phyloP scores from a whole-genome alignment of 2,113 vertebrate species.

The Dromas ardeola region DNA sequence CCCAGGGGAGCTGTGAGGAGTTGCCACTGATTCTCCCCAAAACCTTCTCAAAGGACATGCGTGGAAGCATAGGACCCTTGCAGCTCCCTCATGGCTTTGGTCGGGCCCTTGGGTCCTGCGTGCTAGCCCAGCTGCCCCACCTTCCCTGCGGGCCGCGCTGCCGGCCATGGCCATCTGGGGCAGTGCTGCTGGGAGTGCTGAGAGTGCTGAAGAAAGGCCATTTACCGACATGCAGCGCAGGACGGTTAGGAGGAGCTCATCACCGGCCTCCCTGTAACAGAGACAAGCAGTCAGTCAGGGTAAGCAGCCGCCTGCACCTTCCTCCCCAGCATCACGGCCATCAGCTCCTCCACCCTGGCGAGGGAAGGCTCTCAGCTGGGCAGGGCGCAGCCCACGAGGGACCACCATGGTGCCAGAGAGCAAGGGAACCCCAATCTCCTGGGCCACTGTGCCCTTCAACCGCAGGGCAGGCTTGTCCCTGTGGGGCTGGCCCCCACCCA shows the following conservation, averaged over 20 bases:
- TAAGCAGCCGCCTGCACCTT: accelerated
- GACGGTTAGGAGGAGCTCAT: constrained; percentile 85
- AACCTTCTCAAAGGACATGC: accelerated
- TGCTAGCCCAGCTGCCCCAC: background rate
- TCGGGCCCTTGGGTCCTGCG: accelerated
- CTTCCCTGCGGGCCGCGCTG: background rate
- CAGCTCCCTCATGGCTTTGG: accelerated
- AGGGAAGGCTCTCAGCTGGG: background rate
- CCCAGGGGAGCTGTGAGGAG: background rate
- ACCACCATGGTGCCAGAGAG: background rate
- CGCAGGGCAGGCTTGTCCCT: accelerated
- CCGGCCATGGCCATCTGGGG: background rate
- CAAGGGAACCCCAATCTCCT: accelerated
- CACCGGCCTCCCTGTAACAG: constrained; percentile 82
- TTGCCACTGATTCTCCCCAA: background rate
- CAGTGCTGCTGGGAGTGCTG: background rate
- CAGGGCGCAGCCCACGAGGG: background rate
- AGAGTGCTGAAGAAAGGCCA: constrained; percentile 14
- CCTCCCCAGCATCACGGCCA: accelerated
- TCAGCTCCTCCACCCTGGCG: accelerated
- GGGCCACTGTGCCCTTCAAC: background rate
- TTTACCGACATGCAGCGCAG: constrained; percentile 86
- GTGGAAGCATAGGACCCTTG: background rate
- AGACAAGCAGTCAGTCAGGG: background rate
- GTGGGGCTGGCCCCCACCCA: background rate